phyloP scores from a whole-genome alignment of 2,888 invertebrate genomes.

The Chaetogeoica ovagalla region DNA sequence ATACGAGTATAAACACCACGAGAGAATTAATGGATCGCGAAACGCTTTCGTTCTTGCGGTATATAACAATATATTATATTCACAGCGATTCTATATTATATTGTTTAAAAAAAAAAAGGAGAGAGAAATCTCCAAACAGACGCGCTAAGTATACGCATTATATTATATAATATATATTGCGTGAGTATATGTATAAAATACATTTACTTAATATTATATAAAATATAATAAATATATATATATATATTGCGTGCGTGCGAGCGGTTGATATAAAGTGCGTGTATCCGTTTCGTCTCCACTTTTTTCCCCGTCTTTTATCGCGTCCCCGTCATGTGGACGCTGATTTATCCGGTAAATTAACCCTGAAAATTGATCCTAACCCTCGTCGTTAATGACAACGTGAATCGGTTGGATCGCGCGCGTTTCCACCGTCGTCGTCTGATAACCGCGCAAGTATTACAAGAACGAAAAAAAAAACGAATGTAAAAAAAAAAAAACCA shows the following conservation, averaged over 20 bases:
- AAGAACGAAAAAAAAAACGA: no score
- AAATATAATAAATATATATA: background rate
- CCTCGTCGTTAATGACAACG: slow-evolving; percentile 2
- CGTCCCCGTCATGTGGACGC: background rate
- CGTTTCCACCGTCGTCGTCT: no score
- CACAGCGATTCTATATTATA: background rate
- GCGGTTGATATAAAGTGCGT: no score
- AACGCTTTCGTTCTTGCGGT: background rate
- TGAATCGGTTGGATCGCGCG: background rate
- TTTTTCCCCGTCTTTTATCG: no score
- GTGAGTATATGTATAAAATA: background rate
- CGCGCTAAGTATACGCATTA: background rate
- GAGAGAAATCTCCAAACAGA: background rate
- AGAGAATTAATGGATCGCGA: slow-evolving; percentile 32
- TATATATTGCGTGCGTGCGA: no score
- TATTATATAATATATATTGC: background rate
- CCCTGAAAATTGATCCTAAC: background rate
- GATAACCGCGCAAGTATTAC: no score
- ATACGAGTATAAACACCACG: no score
- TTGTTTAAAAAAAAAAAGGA: background rate
- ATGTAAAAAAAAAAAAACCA: no score
- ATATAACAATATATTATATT: background rate
- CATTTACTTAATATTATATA: background rate
- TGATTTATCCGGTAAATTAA: slow-evolving; percentile 23
- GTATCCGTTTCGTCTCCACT: no score